A percentile compares a stretch with the other conserved stretches of the same genome.
These are phyloP conservation scores for Brachionus koreanus DNA, from an alignment of 1,140 invertebrate species.

Conservation along the genomic window DNA sequence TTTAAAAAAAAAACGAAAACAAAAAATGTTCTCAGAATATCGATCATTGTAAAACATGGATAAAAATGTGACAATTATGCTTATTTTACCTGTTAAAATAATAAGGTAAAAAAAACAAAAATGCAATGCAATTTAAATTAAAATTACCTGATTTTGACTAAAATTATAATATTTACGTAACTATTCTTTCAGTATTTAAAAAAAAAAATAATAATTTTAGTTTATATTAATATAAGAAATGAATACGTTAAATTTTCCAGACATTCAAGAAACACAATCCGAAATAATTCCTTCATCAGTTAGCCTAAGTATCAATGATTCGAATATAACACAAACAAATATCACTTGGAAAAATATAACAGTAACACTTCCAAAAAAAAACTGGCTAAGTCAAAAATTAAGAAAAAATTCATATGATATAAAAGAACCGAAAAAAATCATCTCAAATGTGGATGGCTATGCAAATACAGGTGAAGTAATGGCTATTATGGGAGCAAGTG, in stretches of 20 bases:
- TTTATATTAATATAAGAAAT: neutral
- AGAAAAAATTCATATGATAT: neutral
- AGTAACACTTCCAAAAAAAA: neutral
- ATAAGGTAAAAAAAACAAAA: neutral
- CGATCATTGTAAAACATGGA: neutral
- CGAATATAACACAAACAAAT: neutral
- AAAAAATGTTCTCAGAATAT: neutral
- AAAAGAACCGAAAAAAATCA: neutral
- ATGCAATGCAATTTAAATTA: neutral
- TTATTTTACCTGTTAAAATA: neutral
- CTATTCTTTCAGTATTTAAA: neutral
- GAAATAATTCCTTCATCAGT: neutral
- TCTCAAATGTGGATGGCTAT: constrained; percentile 68
- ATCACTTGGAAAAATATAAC: neutral
- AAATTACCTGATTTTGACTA: neutral
- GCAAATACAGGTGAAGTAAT: constrained; percentile 81
- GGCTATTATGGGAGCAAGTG: constrained; percentile 79
- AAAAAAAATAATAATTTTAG: neutral
- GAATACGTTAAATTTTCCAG: neutral
- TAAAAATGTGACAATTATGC: neutral
- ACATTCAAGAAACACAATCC: neutral
- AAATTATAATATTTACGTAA: neutral
- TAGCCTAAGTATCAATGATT: neutral
- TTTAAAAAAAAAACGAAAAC: neutral
- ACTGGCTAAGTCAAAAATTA: neutral